Percentiles rank a stretch among this genome's conserved stretches.
Evolutionary conservation across 2,113 vertebrate genomes (phyloP).

Genomic region (Corapipo altera): DNA sequence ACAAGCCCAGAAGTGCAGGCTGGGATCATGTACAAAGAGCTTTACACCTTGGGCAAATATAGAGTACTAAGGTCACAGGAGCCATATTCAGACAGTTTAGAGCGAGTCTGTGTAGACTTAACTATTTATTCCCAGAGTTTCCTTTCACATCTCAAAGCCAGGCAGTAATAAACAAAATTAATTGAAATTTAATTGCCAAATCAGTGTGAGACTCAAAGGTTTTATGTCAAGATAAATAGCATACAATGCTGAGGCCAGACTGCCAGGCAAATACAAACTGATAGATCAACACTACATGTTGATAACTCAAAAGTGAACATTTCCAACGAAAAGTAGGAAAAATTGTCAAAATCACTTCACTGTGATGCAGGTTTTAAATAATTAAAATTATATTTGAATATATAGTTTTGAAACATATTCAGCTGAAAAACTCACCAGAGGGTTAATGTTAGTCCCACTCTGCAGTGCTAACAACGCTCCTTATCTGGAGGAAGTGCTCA

Average conservation of each 20-base stretch:
- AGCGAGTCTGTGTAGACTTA: neutral
- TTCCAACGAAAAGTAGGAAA: neutral
- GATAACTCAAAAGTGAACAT: neutral
- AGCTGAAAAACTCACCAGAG: neutral
- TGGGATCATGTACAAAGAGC: neutral
- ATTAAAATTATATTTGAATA: neutral
- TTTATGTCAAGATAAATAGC: neutral
- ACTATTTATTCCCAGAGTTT: neutral
- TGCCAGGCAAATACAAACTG: neutral
- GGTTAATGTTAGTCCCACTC: neutral
- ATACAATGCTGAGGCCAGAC: neutral
- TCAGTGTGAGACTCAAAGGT: neutral
- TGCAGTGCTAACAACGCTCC: rapidly evolving
- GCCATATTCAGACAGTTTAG: no score
- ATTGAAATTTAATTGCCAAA: neutral
- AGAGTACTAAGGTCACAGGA: neutral
- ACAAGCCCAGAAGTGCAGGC: neutral
- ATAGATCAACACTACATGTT: neutral
- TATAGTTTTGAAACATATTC: neutral
- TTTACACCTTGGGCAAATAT: neutral
- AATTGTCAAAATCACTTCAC: neutral
- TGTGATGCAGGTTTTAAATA: neutral
- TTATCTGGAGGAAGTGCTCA: neutral
- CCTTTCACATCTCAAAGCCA: neutral
- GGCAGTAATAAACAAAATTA: neutral